These are phyloP conservation scores for Python bivittatus DNA, from an alignment of 2,113 vertebrate genomes.

Conservation along the genomic window DNA sequence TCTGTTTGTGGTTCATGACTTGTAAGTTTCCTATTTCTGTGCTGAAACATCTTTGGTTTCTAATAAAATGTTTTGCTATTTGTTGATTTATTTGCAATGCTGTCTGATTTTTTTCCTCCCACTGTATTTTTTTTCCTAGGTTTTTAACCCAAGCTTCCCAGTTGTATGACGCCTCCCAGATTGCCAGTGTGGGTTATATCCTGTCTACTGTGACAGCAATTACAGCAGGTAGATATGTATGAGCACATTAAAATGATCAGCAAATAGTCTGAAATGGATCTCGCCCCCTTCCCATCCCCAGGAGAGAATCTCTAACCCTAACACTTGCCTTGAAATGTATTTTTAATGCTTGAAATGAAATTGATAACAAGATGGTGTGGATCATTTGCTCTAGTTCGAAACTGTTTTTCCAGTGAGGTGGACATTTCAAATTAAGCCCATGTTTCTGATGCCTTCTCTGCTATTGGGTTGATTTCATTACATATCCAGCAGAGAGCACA, in stretches of 20 bases:
- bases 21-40: neutral
- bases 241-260: neutral
- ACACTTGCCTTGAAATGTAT: neutral
- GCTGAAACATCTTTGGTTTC: neutral
- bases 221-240: constrained; percentile 80
- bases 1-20: neutral
- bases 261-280: neutral
- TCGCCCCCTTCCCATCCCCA: neutral
- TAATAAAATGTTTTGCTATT: neutral
- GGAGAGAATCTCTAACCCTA: neutral
- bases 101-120: neutral
- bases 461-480: too few relatives aligned
- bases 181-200: constrained; percentile 89
- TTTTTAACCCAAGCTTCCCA: constrained; percentile 90
- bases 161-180: constrained; percentile 87
- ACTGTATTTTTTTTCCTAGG: constrained; percentile 67
- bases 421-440: neutral
- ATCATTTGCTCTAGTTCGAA: neutral
- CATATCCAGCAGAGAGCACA: neutral
- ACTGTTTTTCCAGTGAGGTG: neutral
- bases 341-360: neutral
- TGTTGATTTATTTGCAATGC: neutral
- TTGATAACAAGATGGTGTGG: neutral
- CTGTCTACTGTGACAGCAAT: constrained; percentile 85
- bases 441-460: neutral